phyloP scores from a whole-genome alignment of 2,113 vertebrate genomes.

The Cyrtonyx montezumae region DNA sequence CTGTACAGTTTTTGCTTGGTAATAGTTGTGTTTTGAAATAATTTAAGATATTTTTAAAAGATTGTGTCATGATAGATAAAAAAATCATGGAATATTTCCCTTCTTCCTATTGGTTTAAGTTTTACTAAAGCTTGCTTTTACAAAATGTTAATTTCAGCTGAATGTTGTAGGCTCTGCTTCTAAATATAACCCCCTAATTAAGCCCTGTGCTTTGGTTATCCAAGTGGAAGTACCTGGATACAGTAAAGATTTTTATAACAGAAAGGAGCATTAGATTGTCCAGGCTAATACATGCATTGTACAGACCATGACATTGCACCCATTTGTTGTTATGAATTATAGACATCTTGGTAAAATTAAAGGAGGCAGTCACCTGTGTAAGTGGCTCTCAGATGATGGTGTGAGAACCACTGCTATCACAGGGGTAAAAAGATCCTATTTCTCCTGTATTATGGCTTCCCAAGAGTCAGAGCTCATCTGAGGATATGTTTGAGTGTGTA shows the following conservation, averaged over 20 bases:
- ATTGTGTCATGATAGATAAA: neutral
- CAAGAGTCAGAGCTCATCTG: neutral
- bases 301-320: neutral
- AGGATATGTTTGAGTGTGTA: neutral
- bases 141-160: neutral
- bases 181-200: constrained; percentile 53
- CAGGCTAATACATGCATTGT: neutral
- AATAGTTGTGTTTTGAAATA: neutral
- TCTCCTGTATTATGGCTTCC: neutral
- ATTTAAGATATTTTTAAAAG: neutral
- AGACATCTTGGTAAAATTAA: neutral
- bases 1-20: neutral
- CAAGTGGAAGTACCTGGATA: constrained; percentile 43
- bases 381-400: neutral
- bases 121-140: neutral
- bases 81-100: neutral
- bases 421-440: neutral
- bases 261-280: neutral
- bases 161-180: neutral
- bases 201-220: constrained; percentile 5
- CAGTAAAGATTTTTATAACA: neutral
- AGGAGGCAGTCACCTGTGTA: neutral
- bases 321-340: neutral
- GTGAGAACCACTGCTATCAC: neutral
- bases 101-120: neutral